Percentiles rank a stretch among this genome's conserved stretches.
Conservation (phyloP, 1,140 invertebrate genomes). For the Heterodera schachtii region DNA sequence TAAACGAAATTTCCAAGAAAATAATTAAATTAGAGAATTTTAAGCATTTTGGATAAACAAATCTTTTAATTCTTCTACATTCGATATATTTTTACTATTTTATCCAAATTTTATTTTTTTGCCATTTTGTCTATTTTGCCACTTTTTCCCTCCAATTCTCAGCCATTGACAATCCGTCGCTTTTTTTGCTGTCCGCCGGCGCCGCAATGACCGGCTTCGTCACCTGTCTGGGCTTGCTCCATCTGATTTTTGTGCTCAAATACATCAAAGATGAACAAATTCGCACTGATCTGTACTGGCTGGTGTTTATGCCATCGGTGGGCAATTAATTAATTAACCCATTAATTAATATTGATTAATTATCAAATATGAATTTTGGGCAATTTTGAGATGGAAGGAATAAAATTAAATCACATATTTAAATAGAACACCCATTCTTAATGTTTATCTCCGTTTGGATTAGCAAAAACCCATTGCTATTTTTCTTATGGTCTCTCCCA, state of each 20-base stretch:
- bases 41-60: not conserved
- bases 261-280: constrained; percentile 59
- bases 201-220: constrained; percentile 34
- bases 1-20: too few species aligned
- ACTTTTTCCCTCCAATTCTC: constrained; percentile 17
- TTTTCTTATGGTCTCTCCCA: too few species aligned
- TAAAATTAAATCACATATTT: too few species aligned
- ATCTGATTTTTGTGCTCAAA: constrained; percentile 57
- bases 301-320: constrained; percentile 62
- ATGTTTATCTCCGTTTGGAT: too few species aligned
- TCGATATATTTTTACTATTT: not conserved
- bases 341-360: not conserved
- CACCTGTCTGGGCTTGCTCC: constrained; percentile 49
- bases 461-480: too few species aligned
- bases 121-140: not conserved
- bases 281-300: constrained; percentile 58
- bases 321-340: constrained; percentile 1
- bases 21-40: too few species aligned
- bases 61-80: not conserved
- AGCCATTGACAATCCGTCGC: constrained; percentile 49
- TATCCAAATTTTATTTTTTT: too few species aligned
- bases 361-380: too few species aligned
- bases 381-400: too few species aligned
- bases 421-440: too few species aligned
- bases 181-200: constrained; percentile 37